Evolutionary conservation across 2,888 invertebrate species (phyloP), one percentile per base, ranked within the genome.

Genomic region (Scotopteryx bipunctaria): DNA sequence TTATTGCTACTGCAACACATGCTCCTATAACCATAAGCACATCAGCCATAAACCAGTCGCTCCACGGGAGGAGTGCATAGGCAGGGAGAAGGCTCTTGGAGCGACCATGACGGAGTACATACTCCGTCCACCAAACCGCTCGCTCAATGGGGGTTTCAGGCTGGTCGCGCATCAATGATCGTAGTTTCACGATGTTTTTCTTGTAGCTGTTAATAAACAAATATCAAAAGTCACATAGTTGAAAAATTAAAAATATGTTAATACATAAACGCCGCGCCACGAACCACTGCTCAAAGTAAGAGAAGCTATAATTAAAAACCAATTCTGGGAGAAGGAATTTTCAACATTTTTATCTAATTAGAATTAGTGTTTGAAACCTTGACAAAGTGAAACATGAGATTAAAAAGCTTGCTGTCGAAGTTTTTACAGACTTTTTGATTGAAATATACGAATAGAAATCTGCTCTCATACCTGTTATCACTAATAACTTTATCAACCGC

Each of bases 111-210:
- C 73, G 64, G 0, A 74, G 17, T 2, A 71, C 65, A 40, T 73
- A 64, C 33, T 75, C 72, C 1, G 62, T 62, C 74, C 75, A 73
- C 72, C 70, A 70, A 4, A 69, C 56, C 0, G 69, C 67, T 8
- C 69, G 68, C 1, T 73, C 64, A 0, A 72, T 37, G 0, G 71
- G 53, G 2, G 46, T 35, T 32, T 66, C 49, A 0, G 67, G 66
- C 47, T 71, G 67, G 33, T 76, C 74, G 8, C 57, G 17, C 48
- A 69, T 64, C 4, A 66, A 9, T 0, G 23, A 16, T 11, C 64
- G 56, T 0, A 73, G 38, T 5, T 55, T 57, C 3, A 44, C 45
- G 1, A 64, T 64, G 23, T 64, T 64, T 13, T 53, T 21, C 40
- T 35, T 56, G 29, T 41, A 62, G 5, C 60, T 62, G 21, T 31